Evolutionary conservation across 2,888 invertebrate species (phyloP), one percentile per base, ranked within the genome.

Genomic region (Monopis laevigella): DNA sequence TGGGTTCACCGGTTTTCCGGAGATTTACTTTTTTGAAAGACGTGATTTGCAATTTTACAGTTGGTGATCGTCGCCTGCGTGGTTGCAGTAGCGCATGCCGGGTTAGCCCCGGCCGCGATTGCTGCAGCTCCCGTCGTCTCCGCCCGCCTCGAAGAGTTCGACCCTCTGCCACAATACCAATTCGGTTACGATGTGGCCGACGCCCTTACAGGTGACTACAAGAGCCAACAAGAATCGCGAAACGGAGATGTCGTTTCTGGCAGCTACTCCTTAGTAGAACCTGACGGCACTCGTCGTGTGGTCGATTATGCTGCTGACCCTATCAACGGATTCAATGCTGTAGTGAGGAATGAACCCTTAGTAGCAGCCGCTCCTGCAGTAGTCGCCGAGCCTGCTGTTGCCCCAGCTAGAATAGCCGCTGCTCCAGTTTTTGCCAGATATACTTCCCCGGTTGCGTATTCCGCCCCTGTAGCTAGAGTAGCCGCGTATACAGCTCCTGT

Each of bases 101-200:
- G 68, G 40, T 58, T 56, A 29, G 50, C 52, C n/a, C 51, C 48
- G 5, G 46, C 59, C 0, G 56, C 47, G n/a, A 32, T 43, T 7
- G 46, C 47, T 12, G 49, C 49, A 7, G 21, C 49, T 8, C 46
- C 44, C 7, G 44, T 41, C 39, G 45, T 42, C 16, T 42, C 48
- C 40, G 48, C 51, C 6, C 41, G 36, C n/a, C 29, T 62, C 2
- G 55, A 63, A 1, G 64, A 82, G 44, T 82, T 78, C 55, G 84
- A 85, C 54, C 75, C 84, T 1, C 56, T 73, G 36, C 86, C 86
- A 1, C 84, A 84, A 55, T 87, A 88, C 62, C 59, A 62, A 45
- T 78, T 67, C 45, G 80, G 73, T 27, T 78, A 80, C 49, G 58
- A 68, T 30, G 80, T 80, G 12, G 68, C 70, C 0, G 80, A 80